Conservation (phyloP, 2,888 invertebrate species). For the Eurytoma californica region DNA sequence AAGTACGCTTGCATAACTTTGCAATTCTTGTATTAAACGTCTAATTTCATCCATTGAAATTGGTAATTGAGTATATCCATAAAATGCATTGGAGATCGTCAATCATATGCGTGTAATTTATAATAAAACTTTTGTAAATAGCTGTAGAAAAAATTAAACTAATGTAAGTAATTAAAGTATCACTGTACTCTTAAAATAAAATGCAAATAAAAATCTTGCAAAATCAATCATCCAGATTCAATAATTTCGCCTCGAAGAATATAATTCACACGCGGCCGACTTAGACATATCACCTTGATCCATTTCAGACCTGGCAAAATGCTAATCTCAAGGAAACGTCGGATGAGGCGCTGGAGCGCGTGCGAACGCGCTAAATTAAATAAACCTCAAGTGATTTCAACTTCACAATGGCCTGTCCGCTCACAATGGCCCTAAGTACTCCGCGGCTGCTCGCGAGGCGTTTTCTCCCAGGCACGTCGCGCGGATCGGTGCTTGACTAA, state of each 20-base stretch:
- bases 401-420: too few relatives aligned
- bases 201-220: background rate
- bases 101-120: slow-evolving; percentile 18
- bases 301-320: slow-evolving; percentile 3
- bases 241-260: background rate
- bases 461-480: too few relatives aligned
- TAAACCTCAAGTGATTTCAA: too few relatives aligned
- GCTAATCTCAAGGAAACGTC: slow-evolving; percentile 25
- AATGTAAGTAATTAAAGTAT: slow-evolving; percentile 15
- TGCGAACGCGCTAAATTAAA: too few relatives aligned
- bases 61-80: background rate
- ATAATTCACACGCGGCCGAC: background rate
- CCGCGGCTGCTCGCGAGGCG: too few relatives aligned
- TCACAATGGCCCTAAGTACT: too few relatives aligned
- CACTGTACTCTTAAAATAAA: slow-evolving; percentile 39
- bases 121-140: slow-evolving; percentile 46
- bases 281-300: slow-evolving; percentile 38
- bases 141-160: slow-evolving; percentile 32
- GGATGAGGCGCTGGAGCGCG: background rate
- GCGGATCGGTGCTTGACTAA: too few relatives aligned
- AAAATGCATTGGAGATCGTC: background rate
- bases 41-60: slow-evolving; percentile 17
- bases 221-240: background rate
- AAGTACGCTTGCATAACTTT: slow-evolving; percentile 20
- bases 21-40: slow-evolving; percentile 37